Base-by-base conservation (phyloP, 2,113 vertebrate genomes). In the Rostratula benghalensis region DNA sequence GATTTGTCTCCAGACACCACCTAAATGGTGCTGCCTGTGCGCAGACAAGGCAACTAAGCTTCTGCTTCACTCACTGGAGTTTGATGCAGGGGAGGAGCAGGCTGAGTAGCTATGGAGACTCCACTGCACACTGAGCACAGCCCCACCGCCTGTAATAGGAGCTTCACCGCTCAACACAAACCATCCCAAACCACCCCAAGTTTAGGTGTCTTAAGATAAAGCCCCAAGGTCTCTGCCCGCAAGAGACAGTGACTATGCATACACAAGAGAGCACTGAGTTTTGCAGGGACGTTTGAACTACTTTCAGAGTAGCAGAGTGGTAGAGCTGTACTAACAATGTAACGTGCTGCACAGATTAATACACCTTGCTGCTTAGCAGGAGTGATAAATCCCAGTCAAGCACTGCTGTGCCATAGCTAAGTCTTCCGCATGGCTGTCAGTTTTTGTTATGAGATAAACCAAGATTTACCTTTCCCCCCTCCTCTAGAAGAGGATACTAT, bases 61-160 rank as follows among this genome's bases (percentile, higher is more conserved):
- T 25, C 65, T 63, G 0, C 9, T 21, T 31, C 27, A 61, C 60
- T 53, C 41, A 35, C 0, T 6, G 12, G 48, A 60, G 35, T 37
- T 65, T 12, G 67, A n/a, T 3, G 12, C 11, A 53, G 46, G 50
- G 0, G 0, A 39, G 46, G 43, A 37, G 2, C 3, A 1, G 22
- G 48, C 67, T 80, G 30, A 83, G 71, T 2, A 80, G 33, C 70
- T 50, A 41, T 6, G 11, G 22, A 46, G 43, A 35, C 6, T 30
- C n/a, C 37, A 73, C 20, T 35, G 50, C 13, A 20, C 30, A 23
- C 41, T 13, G 50, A 60, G 48, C 13, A 51, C 15, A 65, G 68
- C 43, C 43, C 50, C 27, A 74, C 6, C 5, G 39, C 19, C 59
- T 25, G 1, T 2, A 27, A 39, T 0, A 81, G 31, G 8, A 12